A percentile compares a stretch with the other conserved stretches of the same genome.
Conservation (phyloP, 1,140 invertebrate species). For the Drosophila pallidifrons region DNA sequence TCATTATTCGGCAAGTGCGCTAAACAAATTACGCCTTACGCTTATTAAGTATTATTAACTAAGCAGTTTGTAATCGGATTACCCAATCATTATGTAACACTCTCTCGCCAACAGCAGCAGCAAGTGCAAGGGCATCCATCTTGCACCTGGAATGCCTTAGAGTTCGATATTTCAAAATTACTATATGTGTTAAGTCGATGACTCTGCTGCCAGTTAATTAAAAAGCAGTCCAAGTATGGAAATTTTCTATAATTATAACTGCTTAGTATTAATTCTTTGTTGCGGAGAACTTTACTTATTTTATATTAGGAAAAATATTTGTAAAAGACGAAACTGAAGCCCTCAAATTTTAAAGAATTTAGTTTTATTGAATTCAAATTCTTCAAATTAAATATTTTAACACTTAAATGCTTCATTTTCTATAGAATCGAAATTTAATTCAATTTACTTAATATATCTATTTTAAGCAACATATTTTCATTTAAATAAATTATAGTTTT, state of each 20-base stretch:
- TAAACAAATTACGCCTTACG: constrained; percentile 26
- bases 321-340: too few species aligned
- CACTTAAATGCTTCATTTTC: too few species aligned
- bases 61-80: background rate
- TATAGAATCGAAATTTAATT: too few species aligned
- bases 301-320: too few species aligned
- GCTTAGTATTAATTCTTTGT: background rate
- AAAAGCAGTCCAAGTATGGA: background rate
- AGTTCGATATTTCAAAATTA: background rate
- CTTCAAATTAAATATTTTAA: too few species aligned
- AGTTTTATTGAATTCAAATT: too few species aligned
- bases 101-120: background rate
- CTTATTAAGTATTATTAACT: constrained; percentile 19
- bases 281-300: background rate
- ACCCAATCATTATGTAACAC: background rate
- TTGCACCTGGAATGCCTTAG: background rate
- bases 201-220: background rate
- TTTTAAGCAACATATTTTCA: too few species aligned
- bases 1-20: constrained; percentile 15
- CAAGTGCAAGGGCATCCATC: background rate
- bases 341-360: too few species aligned
- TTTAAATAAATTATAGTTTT: too few species aligned
- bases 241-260: background rate
- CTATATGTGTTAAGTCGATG: background rate
- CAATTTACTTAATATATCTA: too few species aligned